Conservation (phyloP, 2,797 vertebrate genomes). For the Pipistrellus pygmaeus region DNA sequence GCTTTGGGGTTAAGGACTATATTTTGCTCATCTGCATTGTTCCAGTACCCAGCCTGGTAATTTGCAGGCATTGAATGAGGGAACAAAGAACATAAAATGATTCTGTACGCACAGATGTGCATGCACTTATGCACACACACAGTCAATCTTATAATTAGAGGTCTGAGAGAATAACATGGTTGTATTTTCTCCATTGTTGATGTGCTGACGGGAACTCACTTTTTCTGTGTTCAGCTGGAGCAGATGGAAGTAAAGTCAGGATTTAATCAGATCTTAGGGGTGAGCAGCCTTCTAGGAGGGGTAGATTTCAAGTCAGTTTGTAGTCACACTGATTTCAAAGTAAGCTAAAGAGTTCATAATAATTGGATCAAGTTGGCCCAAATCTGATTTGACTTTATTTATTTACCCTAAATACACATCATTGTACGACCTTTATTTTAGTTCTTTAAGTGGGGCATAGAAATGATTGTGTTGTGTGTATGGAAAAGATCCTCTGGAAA, state of each 20-base stretch:
- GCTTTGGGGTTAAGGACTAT: background rate
- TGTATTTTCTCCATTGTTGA: background rate
- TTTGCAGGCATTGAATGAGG: background rate
- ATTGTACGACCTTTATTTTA: constrained; percentile 35
- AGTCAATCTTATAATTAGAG: background rate
- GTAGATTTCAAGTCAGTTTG: background rate
- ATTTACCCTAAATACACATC: constrained; percentile 41
- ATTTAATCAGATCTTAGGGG: background rate
- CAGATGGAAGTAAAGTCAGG: background rate
- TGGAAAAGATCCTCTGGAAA: constrained; percentile 1
- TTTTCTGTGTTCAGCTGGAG: background rate
- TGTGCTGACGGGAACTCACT: background rate
- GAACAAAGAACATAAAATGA: background rate
- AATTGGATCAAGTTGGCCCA: background rate
- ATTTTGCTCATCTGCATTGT: background rate
- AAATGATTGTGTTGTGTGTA: background rate
- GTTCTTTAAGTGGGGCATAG: constrained; percentile 1
- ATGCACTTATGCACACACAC: background rate
- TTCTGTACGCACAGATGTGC: background rate
- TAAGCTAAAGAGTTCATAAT: constrained; percentile 36
- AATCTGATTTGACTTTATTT: background rate
- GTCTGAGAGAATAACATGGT: background rate
- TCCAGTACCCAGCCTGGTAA: background rate
- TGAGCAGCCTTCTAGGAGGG: background rate
- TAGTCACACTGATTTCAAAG: constrained; percentile 17